Evolutionary conservation across 2,888 invertebrate species (phyloP).

Genomic region (Cyclophora punctaria): DNA sequence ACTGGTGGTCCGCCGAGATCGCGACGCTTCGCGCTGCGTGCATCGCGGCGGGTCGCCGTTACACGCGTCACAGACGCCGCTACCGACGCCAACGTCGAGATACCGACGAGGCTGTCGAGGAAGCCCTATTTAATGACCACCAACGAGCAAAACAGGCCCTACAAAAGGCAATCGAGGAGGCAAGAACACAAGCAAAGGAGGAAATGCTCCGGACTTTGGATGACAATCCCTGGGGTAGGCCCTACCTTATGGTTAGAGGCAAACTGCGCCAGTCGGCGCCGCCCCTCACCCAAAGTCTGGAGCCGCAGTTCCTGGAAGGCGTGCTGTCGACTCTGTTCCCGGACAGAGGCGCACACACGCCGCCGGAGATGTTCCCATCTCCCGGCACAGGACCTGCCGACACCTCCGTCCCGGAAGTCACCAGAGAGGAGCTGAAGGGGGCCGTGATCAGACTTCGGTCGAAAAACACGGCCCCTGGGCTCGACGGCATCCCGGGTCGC

Average conservation of each 20-base stretch:
- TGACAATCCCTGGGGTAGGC: neutral
- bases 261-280: neutral
- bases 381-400: too few species aligned
- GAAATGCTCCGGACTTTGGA: neutral
- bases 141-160: neutral
- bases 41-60: neutral
- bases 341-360: too few species aligned
- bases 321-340: neutral
- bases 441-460: neutral
- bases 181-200: neutral
- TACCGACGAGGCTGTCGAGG: neutral
- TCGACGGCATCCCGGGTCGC: neutral
- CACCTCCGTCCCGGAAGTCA: too few species aligned
- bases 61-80: neutral
- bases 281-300: neutral
- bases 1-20: conserved; percentile 4
- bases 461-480: neutral
- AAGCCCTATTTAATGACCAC: neutral
- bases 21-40: neutral
- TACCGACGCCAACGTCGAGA: neutral
- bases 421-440: too few species aligned
- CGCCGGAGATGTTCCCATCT: too few species aligned
- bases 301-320: neutral
- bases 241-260: neutral
- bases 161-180: neutral